phyloP scores from a whole-genome alignment of 2,113 vertebrate species.

The Cromileptes altivelis region DNA sequence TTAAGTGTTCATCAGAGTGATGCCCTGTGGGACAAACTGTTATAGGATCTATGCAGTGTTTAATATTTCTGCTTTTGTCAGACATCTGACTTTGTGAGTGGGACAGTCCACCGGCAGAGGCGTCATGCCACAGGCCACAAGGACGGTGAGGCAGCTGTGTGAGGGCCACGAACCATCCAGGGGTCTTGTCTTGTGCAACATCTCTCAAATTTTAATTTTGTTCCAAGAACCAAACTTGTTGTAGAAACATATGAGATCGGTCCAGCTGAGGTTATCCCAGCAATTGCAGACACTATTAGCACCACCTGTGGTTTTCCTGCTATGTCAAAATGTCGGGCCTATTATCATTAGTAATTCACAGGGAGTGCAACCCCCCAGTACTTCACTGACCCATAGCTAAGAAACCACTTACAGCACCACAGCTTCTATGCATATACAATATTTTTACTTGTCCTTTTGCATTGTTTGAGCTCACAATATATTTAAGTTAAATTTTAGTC shows the following conservation, averaged over 20 bases:
- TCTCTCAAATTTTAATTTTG: neutral
- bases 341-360: neutral
- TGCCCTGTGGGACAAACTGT: no score
- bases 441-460: no score
- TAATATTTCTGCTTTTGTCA: neutral
- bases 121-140: neutral
- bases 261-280: no score
- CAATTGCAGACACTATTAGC: no score
- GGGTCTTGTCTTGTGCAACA: neutral
- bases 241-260: neutral
- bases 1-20: no score
- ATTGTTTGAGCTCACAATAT: no score
- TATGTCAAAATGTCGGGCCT: neutral
- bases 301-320: neutral
- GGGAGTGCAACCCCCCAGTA: neutral
- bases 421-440: no score
- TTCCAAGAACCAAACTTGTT: no score
- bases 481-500: no score
- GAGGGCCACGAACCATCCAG: neutral
- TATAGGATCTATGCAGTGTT: no score
- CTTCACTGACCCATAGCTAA: no score
- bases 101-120: neutral
- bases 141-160: neutral
- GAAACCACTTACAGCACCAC: no score
- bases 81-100: neutral